Evolutionary conservation across 1,140 invertebrate species (phyloP), one percentile per base, ranked within the genome.

Genomic region (Acromyrmex echinatior): DNA sequence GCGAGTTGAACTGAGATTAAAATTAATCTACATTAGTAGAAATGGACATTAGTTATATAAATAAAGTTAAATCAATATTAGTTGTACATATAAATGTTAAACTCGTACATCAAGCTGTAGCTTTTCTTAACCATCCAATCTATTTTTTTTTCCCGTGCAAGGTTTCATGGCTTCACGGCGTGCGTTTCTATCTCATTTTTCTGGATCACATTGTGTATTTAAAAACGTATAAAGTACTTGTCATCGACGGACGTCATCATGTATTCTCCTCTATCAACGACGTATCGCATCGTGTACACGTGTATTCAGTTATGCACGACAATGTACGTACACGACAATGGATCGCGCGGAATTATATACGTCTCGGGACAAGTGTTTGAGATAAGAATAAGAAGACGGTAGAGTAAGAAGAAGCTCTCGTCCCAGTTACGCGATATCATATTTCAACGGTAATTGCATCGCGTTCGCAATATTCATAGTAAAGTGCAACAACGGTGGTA

Each of bases 151-250:
- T 45, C 10, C 39, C 39, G 1, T 39, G 35, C 58, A 78, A 63
- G 76, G 12, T 31, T 31, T 31, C 3, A 31, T 31, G 31, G 31
- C 2, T 65, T 77, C 39, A 78, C 76, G 76, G 1, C 58, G 62
- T 65, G 58, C 76, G 58, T 78, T 78, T 78, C 76, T 14, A 39
- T 78, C 63, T 79, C 39, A 39, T 51, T 79, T 79, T 66, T 65
- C 76, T 31, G 39, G 7, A 79, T 79, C 63, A 78, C 25, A 51
- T 79, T 51, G 60, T 65, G 25, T 31, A 79, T 25, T 79, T 79
- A 79, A 79, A 79, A 79, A 79, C 45, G 45, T 49, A 45, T 45
- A 45, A 45, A 45, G 39, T 10, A 63, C 31, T 66, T 79, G 45
- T 51, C 76, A 58, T 25, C 76, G 51, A 21, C 18, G 25, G 12